Evolutionary conservation across 2,113 vertebrate species (phyloP).

Genomic region (Dromas ardeola): DNA sequence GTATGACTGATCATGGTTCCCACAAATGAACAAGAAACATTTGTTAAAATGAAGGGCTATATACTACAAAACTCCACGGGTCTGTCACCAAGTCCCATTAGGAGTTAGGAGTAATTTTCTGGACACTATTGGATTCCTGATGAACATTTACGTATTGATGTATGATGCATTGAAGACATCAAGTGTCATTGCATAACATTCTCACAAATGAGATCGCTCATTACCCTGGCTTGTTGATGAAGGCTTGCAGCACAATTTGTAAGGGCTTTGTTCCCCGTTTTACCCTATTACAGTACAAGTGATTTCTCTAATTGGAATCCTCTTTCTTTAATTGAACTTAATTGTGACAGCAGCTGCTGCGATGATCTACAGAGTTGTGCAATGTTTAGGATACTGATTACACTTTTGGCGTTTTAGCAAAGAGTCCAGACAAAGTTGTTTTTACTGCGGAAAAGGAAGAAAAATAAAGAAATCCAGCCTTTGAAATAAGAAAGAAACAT

Average conservation of each 20-base stretch:
- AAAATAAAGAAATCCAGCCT: slow-evolving; percentile 17
- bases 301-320: background rate
- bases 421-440: background rate
- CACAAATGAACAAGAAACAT: background rate
- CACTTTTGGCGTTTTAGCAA: background rate
- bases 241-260: background rate
- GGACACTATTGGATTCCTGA: background rate
- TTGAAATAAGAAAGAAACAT: slow-evolving; percentile 10
- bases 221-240: background rate
- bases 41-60: background rate
- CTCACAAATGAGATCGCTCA: background rate
- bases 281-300: background rate
- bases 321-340: background rate
- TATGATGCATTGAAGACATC: background rate
- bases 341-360: background rate
- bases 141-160: background rate
- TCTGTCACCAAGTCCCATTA: background rate
- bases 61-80: background rate
- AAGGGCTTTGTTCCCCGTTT: background rate
- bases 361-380: background rate
- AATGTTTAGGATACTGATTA: background rate
- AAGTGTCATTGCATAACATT: background rate
- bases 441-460: background rate
- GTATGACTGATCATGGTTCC: background rate
- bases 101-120: background rate